Evolutionary conservation across 1,140 invertebrate species (phyloP).

Genomic region (Elymnias hypermnestra): DNA sequence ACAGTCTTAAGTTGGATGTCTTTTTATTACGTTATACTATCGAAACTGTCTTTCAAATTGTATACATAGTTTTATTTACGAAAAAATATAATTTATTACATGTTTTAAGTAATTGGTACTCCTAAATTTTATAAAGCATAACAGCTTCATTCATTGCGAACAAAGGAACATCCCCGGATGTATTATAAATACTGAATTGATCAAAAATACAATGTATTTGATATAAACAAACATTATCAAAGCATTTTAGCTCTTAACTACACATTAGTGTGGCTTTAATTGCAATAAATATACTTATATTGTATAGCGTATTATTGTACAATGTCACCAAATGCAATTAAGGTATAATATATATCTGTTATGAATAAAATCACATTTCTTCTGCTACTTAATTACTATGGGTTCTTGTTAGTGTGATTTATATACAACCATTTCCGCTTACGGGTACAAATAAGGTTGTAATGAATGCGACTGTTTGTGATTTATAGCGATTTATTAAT

Average conservation of each 20-base stretch:
- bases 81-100: too few relatives aligned
- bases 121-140: too few relatives aligned
- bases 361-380: slow-evolving; percentile 13
- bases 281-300: too few relatives aligned
- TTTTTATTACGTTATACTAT: too few relatives aligned
- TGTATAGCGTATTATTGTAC: background rate
- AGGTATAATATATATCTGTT: slow-evolving; percentile 1
- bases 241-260: too few relatives aligned
- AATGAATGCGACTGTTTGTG: slow-evolving; percentile 3
- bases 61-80: too few relatives aligned
- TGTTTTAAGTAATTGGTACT: too few relatives aligned
- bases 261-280: too few relatives aligned
- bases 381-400: slow-evolving; percentile 17
- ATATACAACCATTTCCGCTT: slow-evolving; percentile 15
- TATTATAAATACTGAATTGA: slow-evolving; percentile 4
- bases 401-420: slow-evolving; percentile 20
- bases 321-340: slow-evolving; percentile 2
- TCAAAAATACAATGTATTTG: too few relatives aligned
- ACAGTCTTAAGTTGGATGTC: too few relatives aligned
- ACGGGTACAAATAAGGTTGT: slow-evolving; percentile 13
- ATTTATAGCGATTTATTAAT: slow-evolving; percentile 18
- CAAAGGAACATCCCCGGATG: background rate
- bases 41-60: too few relatives aligned
- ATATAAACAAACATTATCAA: too few relatives aligned
- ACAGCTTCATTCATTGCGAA: background rate